Percentiles rank a stretch among this genome's conserved stretches.
Conservation (phyloP, 92 coral and sea anemone species). For the Siderastrea siderea region DNA sequence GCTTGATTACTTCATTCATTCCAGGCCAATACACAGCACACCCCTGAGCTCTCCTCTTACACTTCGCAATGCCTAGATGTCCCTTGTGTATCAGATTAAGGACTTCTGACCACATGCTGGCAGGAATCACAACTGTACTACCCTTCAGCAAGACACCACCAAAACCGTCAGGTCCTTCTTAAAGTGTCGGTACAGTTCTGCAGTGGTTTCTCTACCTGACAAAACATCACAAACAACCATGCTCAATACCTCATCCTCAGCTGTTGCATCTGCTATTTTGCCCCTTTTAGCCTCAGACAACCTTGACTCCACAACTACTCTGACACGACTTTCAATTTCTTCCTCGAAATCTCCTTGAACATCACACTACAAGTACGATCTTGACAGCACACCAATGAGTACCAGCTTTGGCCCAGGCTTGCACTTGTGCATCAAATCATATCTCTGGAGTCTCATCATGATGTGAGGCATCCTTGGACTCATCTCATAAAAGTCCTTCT, state of each 20-base stretch:
- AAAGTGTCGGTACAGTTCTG: background rate
- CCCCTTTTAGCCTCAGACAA: too few relatives aligned
- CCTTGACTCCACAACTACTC: too few relatives aligned
- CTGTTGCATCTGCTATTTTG: too few relatives aligned
- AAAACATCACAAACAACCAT: too few relatives aligned
- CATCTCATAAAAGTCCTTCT: conserved; percentile 60
- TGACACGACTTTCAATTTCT: too few relatives aligned
- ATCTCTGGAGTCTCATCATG: conserved; percentile 56
- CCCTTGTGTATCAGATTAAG: background rate
- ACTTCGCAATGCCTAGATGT: background rate
- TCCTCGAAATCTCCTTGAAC: background rate
- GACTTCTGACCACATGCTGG: background rate
- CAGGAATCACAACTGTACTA: background rate
- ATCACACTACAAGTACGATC: conserved; percentile 13
- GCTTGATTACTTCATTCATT: background rate
- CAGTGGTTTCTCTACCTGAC: background rate
- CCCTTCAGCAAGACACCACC: background rate
- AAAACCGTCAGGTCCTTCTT: conserved; percentile 9
- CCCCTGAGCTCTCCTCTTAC: background rate
- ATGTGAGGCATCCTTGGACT: conserved; percentile 58
- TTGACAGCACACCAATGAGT: conserved; percentile 51
- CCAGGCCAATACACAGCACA: background rate
- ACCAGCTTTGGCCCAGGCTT: conserved; percentile 10
- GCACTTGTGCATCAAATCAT: conserved; percentile 40
- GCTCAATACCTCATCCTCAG: too few relatives aligned